Conservation (phyloP, 2,888 invertebrate species). For the Melieria omissa region DNA sequence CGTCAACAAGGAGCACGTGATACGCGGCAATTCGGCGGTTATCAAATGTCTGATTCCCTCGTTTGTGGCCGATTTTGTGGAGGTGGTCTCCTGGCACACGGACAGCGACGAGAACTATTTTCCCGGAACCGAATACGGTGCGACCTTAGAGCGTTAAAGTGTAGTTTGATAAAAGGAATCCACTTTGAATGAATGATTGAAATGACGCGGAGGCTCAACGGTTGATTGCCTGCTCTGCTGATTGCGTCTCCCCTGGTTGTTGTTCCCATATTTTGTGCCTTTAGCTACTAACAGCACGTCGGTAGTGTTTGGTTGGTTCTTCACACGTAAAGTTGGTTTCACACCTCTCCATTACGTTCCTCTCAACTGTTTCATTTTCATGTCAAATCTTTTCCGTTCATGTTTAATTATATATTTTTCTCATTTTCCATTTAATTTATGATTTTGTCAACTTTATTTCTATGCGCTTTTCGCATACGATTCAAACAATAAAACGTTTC, state of each 20-base stretch:
- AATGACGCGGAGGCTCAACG: too few species aligned
- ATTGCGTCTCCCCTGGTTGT: too few species aligned
- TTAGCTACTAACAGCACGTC: constrained; percentile 52
- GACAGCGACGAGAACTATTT: constrained; percentile 69
- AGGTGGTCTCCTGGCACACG: constrained; percentile 87
- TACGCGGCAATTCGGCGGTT: constrained; percentile 86
- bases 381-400: constrained; percentile 11
- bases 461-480: too few species aligned
- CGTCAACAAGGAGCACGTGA: constrained; percentile 92
- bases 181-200: too few species aligned
- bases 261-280: too few species aligned
- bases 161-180: too few species aligned
- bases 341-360: not conserved
- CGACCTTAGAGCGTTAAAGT: constrained; percentile 39
- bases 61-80: constrained; percentile 92
- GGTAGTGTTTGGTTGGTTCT: constrained; percentile 2
- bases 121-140: constrained; percentile 67
- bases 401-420: constrained; percentile 20
- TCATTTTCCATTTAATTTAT: constrained; percentile 26
- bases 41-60: constrained; percentile 91
- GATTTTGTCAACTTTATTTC: not conserved
- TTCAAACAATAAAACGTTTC: too few species aligned
- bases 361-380: constrained; percentile 18
- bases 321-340: not conserved
- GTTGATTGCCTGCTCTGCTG: too few species aligned